Percentiles rank a stretch among this genome's conserved stretches.
Evolutionary conservation across 1,140 invertebrate species (phyloP).

Genomic region (Formica exsecta): DNA sequence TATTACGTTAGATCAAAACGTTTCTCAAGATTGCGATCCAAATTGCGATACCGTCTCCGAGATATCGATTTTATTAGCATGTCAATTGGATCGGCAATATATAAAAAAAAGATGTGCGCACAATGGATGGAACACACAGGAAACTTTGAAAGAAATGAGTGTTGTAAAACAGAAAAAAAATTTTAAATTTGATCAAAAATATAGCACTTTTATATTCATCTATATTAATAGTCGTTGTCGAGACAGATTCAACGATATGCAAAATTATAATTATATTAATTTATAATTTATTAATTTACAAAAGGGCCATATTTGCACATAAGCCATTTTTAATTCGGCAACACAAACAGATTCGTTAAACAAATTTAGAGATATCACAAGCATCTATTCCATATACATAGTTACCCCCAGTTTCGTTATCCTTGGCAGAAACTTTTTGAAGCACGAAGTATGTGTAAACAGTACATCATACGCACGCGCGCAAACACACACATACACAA

Average conservation of each 20-base stretch:
- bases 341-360: conserved; percentile 31
- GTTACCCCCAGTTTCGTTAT: conserved; percentile 12
- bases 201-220: no score
- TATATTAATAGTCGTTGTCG: no score
- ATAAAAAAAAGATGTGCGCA: not conserved
- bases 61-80: conserved; percentile 13
- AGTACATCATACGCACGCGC: not conserved
- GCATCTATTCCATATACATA: not conserved
- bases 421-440: conserved; percentile 20
- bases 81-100: not conserved
- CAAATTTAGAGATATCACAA: conserved; percentile 22
- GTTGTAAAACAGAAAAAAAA: not conserved
- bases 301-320: no score
- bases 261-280: no score
- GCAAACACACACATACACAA: not conserved
- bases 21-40: not conserved
- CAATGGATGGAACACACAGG: not conserved
- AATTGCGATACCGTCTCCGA: not conserved
- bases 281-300: no score
- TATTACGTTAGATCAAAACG: not conserved
- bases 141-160: not conserved
- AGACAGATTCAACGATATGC: no score
- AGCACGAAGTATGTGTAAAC: not conserved
- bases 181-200: no score
- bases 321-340: no score